These are phyloP conservation scores for Cichladusa arquata DNA, from an alignment of 2,113 vertebrate genomes.

Conservation along the genomic window DNA sequence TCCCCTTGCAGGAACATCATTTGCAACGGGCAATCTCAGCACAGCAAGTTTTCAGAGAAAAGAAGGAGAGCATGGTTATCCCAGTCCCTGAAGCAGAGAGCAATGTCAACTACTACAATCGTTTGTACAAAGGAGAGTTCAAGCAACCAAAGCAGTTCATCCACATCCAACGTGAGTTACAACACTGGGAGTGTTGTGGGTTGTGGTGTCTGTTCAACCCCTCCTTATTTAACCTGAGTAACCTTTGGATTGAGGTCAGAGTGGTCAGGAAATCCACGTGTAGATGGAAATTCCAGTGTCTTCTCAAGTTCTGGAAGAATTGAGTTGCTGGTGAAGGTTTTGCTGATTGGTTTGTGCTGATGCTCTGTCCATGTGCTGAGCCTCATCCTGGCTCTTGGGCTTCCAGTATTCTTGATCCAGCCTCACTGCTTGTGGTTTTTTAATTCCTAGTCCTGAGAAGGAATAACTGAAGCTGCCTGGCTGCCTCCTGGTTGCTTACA, in stretches of 20 bases:
- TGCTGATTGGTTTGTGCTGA: background rate
- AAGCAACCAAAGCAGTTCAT: conserved; percentile 93
- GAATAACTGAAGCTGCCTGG: background rate
- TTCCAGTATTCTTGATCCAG: background rate
- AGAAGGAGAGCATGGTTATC: conserved; percentile 95
- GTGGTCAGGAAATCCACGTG: background rate
- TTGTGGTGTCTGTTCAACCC: background rate
- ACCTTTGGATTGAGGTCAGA: background rate
- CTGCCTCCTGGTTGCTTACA: background rate
- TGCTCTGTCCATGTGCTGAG: background rate
- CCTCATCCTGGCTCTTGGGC: background rate
- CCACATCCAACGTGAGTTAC: conserved; percentile 90
- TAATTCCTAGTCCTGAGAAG: background rate
- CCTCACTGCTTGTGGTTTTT: too few species aligned
- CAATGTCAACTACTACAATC: conserved; percentile 91
- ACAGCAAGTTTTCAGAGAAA: conserved; percentile 93
- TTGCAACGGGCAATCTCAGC: conserved; percentile 93
- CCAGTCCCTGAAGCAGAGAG: conserved; percentile 91
- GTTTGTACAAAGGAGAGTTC: conserved; percentile 90
- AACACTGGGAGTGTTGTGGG: background rate
- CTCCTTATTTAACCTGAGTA: background rate
- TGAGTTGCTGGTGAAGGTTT: background rate
- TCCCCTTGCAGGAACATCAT: conserved; percentile 87
- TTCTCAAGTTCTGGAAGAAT: background rate
- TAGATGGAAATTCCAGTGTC: background rate